Conservation (phyloP, 2,797 vertebrate species). For the Mormyrops boulengeri region DNA sequence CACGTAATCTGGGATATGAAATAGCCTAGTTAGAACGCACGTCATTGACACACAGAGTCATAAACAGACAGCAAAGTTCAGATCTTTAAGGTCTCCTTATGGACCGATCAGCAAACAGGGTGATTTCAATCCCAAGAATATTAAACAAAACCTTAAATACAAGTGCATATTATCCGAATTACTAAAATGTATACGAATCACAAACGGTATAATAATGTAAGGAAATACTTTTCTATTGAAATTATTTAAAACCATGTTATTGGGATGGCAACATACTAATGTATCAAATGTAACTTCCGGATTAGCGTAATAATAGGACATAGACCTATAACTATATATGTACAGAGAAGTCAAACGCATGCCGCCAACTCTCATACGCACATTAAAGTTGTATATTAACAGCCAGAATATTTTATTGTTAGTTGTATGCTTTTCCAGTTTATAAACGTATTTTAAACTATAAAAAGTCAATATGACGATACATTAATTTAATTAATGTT, state of each 20-base stretch:
- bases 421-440: not conserved
- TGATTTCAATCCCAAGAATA: not conserved
- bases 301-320: not conserved
- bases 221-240: not conserved
- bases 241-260: not conserved
- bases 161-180: not conserved
- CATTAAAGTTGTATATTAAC: not conserved
- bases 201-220: not conserved
- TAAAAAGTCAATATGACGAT: not conserved
- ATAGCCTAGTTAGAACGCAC: not conserved
- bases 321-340: not conserved
- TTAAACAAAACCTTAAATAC: not conserved
- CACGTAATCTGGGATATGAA: not conserved
- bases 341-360: not conserved
- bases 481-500: not conserved
- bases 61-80: slow-evolving; percentile 69
- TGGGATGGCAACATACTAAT: not conserved
- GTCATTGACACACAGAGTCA: slow-evolving; percentile 35
- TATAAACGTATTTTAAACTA: not conserved
- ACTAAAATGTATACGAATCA: not conserved
- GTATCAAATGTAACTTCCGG: not conserved
- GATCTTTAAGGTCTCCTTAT: not conserved
- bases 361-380: not conserved
- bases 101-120: not conserved
- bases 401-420: not conserved